These are phyloP conservation scores for Lacanobia oleracea DNA, from an alignment of 2,888 invertebrate genomes.

Conservation along the genomic window DNA sequence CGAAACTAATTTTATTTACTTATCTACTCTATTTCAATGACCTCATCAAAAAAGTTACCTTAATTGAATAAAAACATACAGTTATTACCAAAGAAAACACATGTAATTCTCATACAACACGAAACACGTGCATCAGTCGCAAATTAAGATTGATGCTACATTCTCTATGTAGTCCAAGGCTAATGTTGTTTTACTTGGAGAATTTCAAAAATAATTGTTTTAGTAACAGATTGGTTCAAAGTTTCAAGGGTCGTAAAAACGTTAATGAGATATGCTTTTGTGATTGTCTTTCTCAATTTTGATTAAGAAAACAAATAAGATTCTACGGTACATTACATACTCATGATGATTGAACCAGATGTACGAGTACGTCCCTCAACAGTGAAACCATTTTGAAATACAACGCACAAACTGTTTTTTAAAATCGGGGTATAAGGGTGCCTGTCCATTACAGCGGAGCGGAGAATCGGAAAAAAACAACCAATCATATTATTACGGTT, in stretches of 20 bases:
- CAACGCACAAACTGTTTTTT: neutral
- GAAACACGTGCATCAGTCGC: slow-evolving; percentile 33
- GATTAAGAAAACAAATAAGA: neutral
- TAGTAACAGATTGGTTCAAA: slow-evolving; percentile 53
- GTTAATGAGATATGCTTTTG: slow-evolving; percentile 14
- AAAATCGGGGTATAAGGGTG: neutral
- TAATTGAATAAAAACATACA: slow-evolving; percentile 32
- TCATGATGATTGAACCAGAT: neutral
- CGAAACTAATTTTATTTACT: neutral
- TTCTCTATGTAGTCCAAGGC: slow-evolving; percentile 56
- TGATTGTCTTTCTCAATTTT: slow-evolving; percentile 25
- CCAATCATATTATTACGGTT: no score
- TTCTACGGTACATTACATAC: neutral
- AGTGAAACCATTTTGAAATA: neutral
- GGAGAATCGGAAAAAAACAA: no score
- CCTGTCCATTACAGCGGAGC: no score
- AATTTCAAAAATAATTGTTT: slow-evolving; percentile 46
- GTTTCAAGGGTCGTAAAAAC: slow-evolving; percentile 27
- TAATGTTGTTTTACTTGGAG: slow-evolving; percentile 23
- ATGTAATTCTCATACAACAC: slow-evolving; percentile 39
- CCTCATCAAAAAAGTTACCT: slow-evolving; percentile 21
- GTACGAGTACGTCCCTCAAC: neutral
- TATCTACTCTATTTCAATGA: neutral
- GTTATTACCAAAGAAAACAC: slow-evolving; percentile 29
- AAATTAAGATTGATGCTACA: slow-evolving; percentile 61